Percentiles rank a stretch among this genome's conserved stretches.
Evolutionary conservation across 2,888 invertebrate genomes (phyloP).

Genomic region (Aspidiotus destructor): DNA sequence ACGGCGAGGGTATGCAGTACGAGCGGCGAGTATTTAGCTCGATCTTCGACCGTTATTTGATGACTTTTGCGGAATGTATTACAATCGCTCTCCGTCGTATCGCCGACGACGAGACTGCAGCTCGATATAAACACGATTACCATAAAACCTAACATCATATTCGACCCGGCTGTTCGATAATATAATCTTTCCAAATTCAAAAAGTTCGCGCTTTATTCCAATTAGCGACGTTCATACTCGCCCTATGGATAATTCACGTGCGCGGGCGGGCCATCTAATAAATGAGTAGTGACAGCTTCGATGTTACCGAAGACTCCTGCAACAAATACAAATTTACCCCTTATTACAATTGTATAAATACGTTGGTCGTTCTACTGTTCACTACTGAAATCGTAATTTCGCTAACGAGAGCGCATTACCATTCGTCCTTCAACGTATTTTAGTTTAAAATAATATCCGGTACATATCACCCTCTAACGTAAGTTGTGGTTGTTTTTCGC

Average conservation of each 20-base stretch:
- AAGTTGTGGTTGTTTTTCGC: slow-evolving; percentile 4
- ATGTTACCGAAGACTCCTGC: background rate
- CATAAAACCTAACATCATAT: slow-evolving; percentile 30
- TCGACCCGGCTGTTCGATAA: slow-evolving; percentile 20
- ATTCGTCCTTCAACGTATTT: no score
- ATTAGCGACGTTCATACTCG: background rate
- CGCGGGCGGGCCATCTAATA: background rate
- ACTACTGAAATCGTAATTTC: slow-evolving; percentile 4
- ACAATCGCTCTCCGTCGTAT: slow-evolving; percentile 18
- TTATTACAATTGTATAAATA: background rate
- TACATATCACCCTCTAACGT: background rate
- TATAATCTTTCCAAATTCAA: slow-evolving; percentile 1
- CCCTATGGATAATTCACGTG: background rate
- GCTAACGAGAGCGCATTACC: background rate
- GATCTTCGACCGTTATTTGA: slow-evolving; percentile 27
- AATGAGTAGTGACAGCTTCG: background rate
- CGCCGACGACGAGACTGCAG: slow-evolving; percentile 14
- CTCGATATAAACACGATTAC: slow-evolving; percentile 21
- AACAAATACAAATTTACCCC: slow-evolving; percentile 1
- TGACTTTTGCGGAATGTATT: slow-evolving; percentile 15
- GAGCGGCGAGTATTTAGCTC: slow-evolving; percentile 39
- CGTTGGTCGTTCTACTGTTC: background rate
- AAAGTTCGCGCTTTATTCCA: background rate
- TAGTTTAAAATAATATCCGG: background rate
- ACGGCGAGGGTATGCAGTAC: slow-evolving; percentile 50